Evolutionary conservation across 2,888 invertebrate genomes (phyloP).

Genomic region (Meteorus colon): DNA sequence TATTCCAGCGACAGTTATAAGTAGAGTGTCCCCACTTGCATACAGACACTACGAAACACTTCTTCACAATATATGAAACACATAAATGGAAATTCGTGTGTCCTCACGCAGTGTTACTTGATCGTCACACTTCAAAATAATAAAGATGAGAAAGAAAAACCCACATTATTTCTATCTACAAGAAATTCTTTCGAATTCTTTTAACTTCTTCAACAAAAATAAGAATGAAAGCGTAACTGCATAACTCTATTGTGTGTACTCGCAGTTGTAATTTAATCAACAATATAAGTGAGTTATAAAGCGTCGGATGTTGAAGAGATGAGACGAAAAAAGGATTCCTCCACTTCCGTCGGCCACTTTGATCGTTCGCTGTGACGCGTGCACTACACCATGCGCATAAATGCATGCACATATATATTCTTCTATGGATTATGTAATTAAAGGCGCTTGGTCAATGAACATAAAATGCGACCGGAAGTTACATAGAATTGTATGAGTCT

Average conservation of each 20-base stretch:
- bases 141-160: no score
- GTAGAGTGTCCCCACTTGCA: not conserved
- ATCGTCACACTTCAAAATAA: not conserved
- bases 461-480: conserved; percentile 53
- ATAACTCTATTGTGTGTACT: not conserved
- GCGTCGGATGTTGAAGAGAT: not conserved
- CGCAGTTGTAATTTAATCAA: not conserved
- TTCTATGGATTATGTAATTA: conserved; percentile 61
- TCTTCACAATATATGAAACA: not conserved
- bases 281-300: not conserved
- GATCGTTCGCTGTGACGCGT: conserved; percentile 59
- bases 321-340: conserved; percentile 33
- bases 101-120: not conserved
- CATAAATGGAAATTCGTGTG: not conserved
- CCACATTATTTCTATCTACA: no score
- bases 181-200: no score
- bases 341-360: conserved; percentile 54
- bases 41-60: not conserved
- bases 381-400: conserved; percentile 38
- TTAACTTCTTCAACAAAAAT: not conserved
- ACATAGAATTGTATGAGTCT: conserved; percentile 33
- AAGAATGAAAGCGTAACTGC: not conserved
- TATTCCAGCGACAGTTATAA: conserved; percentile 9
- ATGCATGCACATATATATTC: conserved; percentile 32
- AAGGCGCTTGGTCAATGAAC: conserved; percentile 44